Base-by-base conservation (phyloP, 2,888 invertebrate species). In the Dromius quadrimaculatus region DNA sequence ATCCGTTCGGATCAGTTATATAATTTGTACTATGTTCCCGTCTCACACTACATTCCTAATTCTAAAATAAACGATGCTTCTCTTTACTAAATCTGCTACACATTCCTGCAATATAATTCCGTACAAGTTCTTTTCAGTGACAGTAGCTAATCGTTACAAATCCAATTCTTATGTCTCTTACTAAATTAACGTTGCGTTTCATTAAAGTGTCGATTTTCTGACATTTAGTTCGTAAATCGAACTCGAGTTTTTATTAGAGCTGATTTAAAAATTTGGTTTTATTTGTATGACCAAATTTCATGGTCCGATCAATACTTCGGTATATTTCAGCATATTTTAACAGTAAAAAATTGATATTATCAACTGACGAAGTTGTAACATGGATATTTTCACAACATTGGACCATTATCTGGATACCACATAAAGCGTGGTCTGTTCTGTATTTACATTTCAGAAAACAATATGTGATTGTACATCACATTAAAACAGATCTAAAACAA, bases 381-480 rank as follows among this genome's bases (percentile, higher is more conserved):
- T 22, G 68, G 17, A 68, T 59, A 68, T 43, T 59, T 70, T 47
- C 45, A 70, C 62, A 69, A 57, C 54, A 43, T 68, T 64, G 54
- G 68, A 43, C 38, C 69, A 32, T 61, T 69, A 62, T 62, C 50
- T 62, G 47, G 15, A 47, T 70, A 72, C 72, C 73, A 72, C 69
- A 59, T 62, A 72, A 65, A 69, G 65, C 50, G 68, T 69, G 71
- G 65, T 71, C 63, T 66, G 66, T 71, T 73, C 72, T 59, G 71
- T 70, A 72, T 72, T 69, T 71, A 65, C 64, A 63, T 71, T 65
- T 68, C 71, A 72, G 54, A 64, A 70, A 63, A 68, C 70, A 57
- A 71, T 64, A 71, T 69, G 63, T 72, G 64, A 64, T 64, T 64
- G 66, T 61, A 71, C 69, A 73, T 73, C 68, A 74, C 69, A 62